Evolutionary conservation across 2,797 vertebrate species (phyloP).

Genomic region (Chrosomus eos): DNA sequence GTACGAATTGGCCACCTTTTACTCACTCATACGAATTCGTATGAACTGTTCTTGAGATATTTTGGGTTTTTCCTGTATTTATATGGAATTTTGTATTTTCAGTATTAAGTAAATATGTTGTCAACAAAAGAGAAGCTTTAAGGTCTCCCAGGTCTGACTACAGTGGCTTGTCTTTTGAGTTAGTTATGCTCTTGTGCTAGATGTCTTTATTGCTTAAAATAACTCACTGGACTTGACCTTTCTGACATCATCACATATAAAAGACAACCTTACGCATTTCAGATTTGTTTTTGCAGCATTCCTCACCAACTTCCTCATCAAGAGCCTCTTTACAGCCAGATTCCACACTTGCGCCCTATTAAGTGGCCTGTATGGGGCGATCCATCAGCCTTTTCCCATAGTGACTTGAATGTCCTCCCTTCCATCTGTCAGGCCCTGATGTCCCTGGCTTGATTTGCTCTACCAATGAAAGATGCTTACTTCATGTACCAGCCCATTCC

Average conservation of each 20-base stretch:
- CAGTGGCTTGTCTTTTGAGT: background rate
- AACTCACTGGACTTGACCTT: constrained; percentile 14
- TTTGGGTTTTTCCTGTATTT: too few relatives aligned
- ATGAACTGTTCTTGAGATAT: too few relatives aligned
- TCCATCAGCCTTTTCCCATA: constrained; percentile 76
- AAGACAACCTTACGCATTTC: constrained; percentile 5
- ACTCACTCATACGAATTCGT: too few relatives aligned
- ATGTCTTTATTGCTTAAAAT: constrained; percentile 10
- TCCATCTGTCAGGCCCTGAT: constrained; percentile 79
- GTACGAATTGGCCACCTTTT: too few relatives aligned
- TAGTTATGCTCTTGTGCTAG: background rate
- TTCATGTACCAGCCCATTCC: background rate
- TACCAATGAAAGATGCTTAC: background rate
- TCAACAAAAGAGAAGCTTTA: background rate
- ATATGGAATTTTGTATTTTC: background rate
- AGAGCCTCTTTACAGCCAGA: constrained; percentile 66
- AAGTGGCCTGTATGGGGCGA: constrained; percentile 68
- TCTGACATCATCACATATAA: constrained; percentile 4
- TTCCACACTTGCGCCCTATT: constrained; percentile 70
- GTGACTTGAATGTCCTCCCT: constrained; percentile 63
- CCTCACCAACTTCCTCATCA: constrained; percentile 53
- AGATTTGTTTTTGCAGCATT: constrained; percentile 23
- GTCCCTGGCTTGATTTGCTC: constrained; percentile 58
- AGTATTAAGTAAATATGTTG: background rate
- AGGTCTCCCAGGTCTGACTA: too few relatives aligned